Conservation (phyloP, 2,888 invertebrate genomes). For the Allygus modestus region DNA sequence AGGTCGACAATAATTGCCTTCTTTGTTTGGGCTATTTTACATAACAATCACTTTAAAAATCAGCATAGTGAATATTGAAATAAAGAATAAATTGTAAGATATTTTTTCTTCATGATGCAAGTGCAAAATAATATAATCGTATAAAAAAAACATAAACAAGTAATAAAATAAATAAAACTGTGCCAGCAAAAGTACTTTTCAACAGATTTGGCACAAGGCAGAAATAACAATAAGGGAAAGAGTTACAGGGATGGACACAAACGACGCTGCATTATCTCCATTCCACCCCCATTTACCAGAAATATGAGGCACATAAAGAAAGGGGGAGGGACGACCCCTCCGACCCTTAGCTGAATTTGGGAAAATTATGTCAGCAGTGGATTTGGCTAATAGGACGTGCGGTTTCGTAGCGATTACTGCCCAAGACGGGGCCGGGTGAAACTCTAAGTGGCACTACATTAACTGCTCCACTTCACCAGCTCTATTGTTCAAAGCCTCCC, state of each 20-base stretch:
- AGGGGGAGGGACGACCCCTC: background rate
- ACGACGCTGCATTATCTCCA: constrained; percentile 12
- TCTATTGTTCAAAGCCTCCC: background rate
- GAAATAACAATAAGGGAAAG: constrained; percentile 20
- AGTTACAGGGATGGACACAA: background rate
- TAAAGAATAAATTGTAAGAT: no score
- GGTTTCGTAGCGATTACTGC: background rate
- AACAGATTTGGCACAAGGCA: background rate
- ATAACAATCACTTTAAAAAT: no score
- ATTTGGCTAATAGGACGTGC: constrained; percentile 23
- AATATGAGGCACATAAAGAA: constrained; percentile 47
- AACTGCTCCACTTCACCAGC: background rate
- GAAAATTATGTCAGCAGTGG: constrained; percentile 22
- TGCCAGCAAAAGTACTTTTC: background rate
- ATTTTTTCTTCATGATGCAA: no score
- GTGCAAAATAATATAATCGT: no score
- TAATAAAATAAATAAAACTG: background rate
- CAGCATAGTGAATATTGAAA: no score
- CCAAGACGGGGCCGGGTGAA: background rate
- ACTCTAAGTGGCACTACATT: background rate
- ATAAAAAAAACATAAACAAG: background rate
- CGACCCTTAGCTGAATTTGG: constrained; percentile 15
- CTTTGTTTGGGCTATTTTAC: no score
- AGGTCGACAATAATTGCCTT: no score
- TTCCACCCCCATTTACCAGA: constrained; percentile 42